Evolutionary conservation across 2,113 vertebrate genomes (phyloP), one percentile per base, ranked within the genome.

Genomic region (Syrmaticus mikado): DNA sequence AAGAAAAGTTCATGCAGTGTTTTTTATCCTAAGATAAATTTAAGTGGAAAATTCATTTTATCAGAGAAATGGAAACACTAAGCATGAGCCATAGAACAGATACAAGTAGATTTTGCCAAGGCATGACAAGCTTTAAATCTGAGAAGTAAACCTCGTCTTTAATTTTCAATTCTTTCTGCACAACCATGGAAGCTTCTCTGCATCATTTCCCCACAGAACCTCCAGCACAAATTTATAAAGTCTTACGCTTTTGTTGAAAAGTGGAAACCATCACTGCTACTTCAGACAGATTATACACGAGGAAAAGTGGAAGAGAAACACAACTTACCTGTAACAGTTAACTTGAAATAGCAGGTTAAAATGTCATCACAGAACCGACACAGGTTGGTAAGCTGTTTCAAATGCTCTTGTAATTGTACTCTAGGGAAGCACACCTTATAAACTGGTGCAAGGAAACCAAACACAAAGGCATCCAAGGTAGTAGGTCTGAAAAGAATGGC

Each of bases 391-490:
- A 99, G 99, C 96, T 99, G 99, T 82, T 98, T 98, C 96, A 99
- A 97, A 94, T 99, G 99, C 84, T 98, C 98, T 97, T 99, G 98
- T 90, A 99, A 97, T 36, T 98, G 98, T 58, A 98, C 98, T 96
- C 98, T 99, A 32, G 98, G 98, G 32, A 99, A 98, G 78, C 89
- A 93, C 65, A 99, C 98, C 98, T 99, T 99, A 96, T 98, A 98
- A 60, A 99, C 97, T 1, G 99, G 99, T 50, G 99, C 99, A 76
- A 99, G 93, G 81, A 99, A 99, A 75, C 99, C 99, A 98, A 99
- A 99, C 46, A 99, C 98, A 78, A 99, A 99, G 91, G 99, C 99
- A 96, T 99, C 99, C 97, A 99, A 98, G 87, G 99, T 99, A 84
- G 98, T 98, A 76, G 99, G 99, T 95, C 99, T 99, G 87, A 32